A percentile compares a stretch with the other conserved stretches of the same genome.
phyloP scores from a whole-genome alignment of 2,113 vertebrate genomes.

The Proterorhinus semilunaris region DNA sequence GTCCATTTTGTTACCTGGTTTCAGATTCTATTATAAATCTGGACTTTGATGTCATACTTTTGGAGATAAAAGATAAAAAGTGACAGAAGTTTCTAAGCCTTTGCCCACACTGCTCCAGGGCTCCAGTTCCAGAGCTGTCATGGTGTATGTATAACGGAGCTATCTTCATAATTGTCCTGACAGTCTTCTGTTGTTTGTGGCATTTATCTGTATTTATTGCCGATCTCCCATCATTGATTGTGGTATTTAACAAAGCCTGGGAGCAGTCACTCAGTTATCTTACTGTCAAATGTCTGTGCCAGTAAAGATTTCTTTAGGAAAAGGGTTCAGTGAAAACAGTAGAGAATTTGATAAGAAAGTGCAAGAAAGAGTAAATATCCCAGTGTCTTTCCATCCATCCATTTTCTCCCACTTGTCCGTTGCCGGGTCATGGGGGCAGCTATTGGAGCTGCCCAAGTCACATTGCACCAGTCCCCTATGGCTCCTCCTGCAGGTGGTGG shows the following conservation, averaged over 20 bases:
- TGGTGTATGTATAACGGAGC: conserved; percentile 25
- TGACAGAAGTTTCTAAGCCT: not conserved
- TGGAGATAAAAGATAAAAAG: not conserved
- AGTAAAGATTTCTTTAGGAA: conserved; percentile 14
- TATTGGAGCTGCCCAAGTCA: no score
- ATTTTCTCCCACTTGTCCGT: no score
- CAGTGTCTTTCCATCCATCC: no score
- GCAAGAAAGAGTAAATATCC: no score
- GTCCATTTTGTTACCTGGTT: no score
- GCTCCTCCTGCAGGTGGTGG: no score
- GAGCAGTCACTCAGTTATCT: conserved; percentile 18
- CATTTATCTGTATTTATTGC: conserved; percentile 57
- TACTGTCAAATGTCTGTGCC: conserved; percentile 13
- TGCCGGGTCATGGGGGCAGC: no score
- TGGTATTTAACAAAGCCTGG: conserved; percentile 40
- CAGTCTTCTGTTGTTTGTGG: conserved; percentile 50
- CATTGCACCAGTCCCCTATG: no score
- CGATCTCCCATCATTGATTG: conserved; percentile 33
- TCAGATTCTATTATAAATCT: no score
- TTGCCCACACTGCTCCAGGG: conserved; percentile 6
- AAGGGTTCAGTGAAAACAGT: conserved; percentile 10
- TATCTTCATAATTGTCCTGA: conserved; percentile 45
- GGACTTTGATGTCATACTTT: not conserved
- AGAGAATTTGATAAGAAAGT: not conserved
- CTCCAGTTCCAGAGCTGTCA: conserved; percentile 28